A percentile compares a stretch with the other conserved stretches of the same genome.
These are phyloP conservation scores for Lagria hirta DNA, from an alignment of 2,888 invertebrate genomes.

Conservation along the genomic window DNA sequence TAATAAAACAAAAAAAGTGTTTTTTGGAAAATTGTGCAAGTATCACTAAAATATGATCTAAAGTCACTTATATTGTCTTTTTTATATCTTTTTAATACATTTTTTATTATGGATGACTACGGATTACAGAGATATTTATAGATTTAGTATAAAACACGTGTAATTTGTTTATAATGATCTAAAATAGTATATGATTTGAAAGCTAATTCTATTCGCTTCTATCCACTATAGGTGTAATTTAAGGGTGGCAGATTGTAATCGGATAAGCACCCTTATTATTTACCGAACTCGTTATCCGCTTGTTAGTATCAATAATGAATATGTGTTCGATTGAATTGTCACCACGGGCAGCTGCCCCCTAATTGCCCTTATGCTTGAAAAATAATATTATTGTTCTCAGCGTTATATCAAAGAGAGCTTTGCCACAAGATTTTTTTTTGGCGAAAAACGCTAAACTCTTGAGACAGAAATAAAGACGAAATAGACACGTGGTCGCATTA, in stretches of 20 bases:
- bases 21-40: not conserved
- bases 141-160: too few relatives aligned
- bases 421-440: slow-evolving; percentile 46
- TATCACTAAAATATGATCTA: not conserved
- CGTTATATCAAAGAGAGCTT: slow-evolving; percentile 9
- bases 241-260: slow-evolving; percentile 25
- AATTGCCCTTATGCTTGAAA: slow-evolving; percentile 2
- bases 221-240: slow-evolving; percentile 15
- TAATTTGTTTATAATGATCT: too few relatives aligned
- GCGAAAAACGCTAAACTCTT: slow-evolving; percentile 41
- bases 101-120: too few relatives aligned
- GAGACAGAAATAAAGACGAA: slow-evolving; percentile 48
- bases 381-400: not conserved
- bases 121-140: too few relatives aligned
- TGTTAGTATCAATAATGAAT: too few relatives aligned
- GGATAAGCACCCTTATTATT: slow-evolving; percentile 28
- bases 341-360: slow-evolving; percentile 1
- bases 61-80: too few relatives aligned
- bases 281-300: too few relatives aligned
- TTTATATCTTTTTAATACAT: too few relatives aligned
- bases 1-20: slow-evolving; percentile 28
- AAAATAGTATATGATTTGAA: too few relatives aligned
- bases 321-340: slow-evolving; percentile 8
- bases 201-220: slow-evolving; percentile 20
- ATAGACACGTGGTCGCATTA: slow-evolving; percentile 47